A percentile compares a stretch with the other conserved stretches of the same genome.
Conservation (phyloP, 2,888 invertebrate genomes). For the Dendrolimus pini region DNA sequence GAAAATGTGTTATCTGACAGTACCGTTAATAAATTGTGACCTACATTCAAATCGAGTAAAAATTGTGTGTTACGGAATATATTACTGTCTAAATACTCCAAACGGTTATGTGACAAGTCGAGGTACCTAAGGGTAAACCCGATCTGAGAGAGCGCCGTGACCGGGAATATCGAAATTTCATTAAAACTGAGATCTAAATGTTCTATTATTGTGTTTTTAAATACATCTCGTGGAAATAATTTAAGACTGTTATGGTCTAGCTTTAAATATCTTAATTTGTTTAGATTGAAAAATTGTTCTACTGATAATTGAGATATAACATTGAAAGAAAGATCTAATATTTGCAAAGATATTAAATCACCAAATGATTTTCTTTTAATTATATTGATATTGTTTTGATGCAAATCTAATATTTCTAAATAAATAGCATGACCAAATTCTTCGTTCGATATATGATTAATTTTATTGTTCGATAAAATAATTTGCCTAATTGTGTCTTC, state of each 20-base stretch:
- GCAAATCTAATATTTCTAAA: conserved; percentile 84
- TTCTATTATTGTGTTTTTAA: conserved; percentile 87
- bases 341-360: conserved; percentile 84
- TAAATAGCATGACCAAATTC: conserved; percentile 83
- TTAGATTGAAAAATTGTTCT: conserved; percentile 87
- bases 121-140: conserved; percentile 87
- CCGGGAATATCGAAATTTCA: conserved; percentile 87
- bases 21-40: conserved; percentile 88
- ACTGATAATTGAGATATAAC: conserved; percentile 84
- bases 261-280: conserved; percentile 83
- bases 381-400: conserved; percentile 83
- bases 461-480: conserved; percentile 84
- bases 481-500: conserved; percentile 81
- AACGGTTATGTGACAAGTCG: conserved; percentile 85
- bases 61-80: conserved; percentile 91
- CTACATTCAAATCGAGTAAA: conserved; percentile 85
- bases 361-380: conserved; percentile 87
- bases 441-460: conserved; percentile 82
- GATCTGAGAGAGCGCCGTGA: conserved; percentile 85
- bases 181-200: conserved; percentile 88
- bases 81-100: conserved; percentile 92
- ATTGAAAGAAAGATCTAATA: conserved; percentile 87
- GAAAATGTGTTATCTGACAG: conserved; percentile 93
- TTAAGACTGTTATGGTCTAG: conserved; percentile 84
- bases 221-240: conserved; percentile 85